Percentiles rank a stretch among this genome's conserved stretches.
These are phyloP conservation scores for Chironomus striatipennis DNA, from an alignment of 1,140 invertebrate genomes.

Conservation along the genomic window DNA sequence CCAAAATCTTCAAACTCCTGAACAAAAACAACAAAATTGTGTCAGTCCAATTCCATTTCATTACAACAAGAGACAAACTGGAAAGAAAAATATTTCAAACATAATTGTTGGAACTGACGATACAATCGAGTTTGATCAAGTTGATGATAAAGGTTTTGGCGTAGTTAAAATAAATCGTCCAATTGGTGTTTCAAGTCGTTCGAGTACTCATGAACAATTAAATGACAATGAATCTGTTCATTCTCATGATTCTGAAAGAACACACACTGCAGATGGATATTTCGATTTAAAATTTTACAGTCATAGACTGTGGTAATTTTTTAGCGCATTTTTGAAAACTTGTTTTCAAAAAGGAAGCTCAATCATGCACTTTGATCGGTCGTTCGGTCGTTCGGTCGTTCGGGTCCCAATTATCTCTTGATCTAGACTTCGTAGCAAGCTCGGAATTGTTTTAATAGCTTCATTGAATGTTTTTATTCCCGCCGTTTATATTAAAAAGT, in stretches of 20 bases:
- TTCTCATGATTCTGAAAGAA: slow-evolving; percentile 28
- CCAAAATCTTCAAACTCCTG: background rate
- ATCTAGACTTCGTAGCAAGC: too few relatives aligned
- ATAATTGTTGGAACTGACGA: slow-evolving; percentile 37
- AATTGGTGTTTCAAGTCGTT: slow-evolving; percentile 32
- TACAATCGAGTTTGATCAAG: slow-evolving; percentile 39
- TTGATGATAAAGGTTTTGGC: slow-evolving; percentile 36
- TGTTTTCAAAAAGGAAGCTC: too few relatives aligned
- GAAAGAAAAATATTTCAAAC: slow-evolving; percentile 38
- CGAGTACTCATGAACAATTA: slow-evolving; percentile 30
- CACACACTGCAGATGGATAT: slow-evolving; percentile 48
- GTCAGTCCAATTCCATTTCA: background rate
- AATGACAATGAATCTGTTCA: slow-evolving; percentile 34
- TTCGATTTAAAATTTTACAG: slow-evolving; percentile 56
- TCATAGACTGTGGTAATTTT: slow-evolving; percentile 50
- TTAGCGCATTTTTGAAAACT: background rate
- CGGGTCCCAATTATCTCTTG: too few relatives aligned
- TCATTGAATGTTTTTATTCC: too few relatives aligned
- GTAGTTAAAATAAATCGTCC: slow-evolving; percentile 38
- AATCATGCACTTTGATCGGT: too few relatives aligned
- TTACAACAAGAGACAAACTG: slow-evolving; percentile 35
- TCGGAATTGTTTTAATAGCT: too few relatives aligned
- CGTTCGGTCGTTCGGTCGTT: too few relatives aligned
- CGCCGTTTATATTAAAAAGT: too few relatives aligned
- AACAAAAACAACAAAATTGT: background rate